phyloP scores from a whole-genome alignment of 2,888 invertebrate species.

The Diaphora mendica region DNA sequence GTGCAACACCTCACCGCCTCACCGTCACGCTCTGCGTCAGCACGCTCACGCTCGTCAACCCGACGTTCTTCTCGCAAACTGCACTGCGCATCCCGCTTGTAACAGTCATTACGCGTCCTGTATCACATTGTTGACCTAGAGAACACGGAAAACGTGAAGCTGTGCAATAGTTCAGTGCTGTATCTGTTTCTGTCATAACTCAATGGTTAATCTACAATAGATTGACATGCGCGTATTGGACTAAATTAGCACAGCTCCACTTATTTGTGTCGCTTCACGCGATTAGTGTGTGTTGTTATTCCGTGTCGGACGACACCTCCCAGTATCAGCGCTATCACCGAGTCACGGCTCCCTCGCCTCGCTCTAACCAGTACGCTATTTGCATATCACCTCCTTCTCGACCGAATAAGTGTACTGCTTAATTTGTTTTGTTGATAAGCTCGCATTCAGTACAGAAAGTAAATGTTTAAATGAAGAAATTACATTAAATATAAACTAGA shows the following conservation, averaged over 20 bases:
- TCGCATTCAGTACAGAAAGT: conserved; percentile 47
- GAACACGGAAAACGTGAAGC: not conserved
- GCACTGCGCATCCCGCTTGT: conserved; percentile 13
- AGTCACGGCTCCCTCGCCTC: conserved; percentile 56
- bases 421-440: conserved; percentile 61
- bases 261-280: conserved; percentile 22
- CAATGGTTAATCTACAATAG: not conserved
- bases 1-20: conserved; percentile 46
- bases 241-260: conserved; percentile 8
- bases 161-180: not conserved
- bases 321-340: conserved; percentile 25
- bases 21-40: too few relatives aligned
- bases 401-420: conserved; percentile 58
- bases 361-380: conserved; percentile 68
- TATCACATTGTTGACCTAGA: not conserved
- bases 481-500: conserved; percentile 28
- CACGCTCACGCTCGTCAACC: conserved; percentile 32
- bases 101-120: not conserved
- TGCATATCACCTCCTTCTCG: conserved; percentile 65
- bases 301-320: not conserved
- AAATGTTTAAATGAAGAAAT: conserved; percentile 31
- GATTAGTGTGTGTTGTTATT: conserved; percentile 12
- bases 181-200: not conserved
- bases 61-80: conserved; percentile 9
- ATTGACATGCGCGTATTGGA: not conserved